phyloP scores from a whole-genome alignment of 2,888 invertebrate genomes.

The Philereme transversata region DNA sequence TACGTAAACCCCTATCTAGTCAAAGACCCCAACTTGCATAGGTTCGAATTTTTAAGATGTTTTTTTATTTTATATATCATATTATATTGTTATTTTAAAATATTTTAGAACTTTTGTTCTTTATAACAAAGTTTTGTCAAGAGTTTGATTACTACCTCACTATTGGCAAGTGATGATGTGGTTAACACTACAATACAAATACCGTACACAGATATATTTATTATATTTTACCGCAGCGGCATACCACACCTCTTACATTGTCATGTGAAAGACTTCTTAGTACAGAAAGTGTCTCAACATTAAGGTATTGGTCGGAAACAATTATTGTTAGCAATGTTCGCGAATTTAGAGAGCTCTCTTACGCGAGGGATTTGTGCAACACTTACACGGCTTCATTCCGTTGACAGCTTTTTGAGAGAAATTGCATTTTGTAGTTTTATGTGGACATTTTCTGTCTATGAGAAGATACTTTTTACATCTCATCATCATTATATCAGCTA shows the following conservation, averaged over 20 bases:
- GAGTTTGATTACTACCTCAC: too few relatives aligned
- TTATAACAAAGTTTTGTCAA: too few relatives aligned
- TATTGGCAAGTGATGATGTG: too few relatives aligned
- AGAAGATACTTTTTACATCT: background rate
- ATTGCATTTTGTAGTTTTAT: background rate
- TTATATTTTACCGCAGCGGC: background rate
- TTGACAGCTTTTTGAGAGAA: background rate
- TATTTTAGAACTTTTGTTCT: too few relatives aligned
- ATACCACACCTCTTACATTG: background rate
- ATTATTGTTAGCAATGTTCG: slow-evolving; percentile 27
- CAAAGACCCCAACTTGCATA: too few relatives aligned
- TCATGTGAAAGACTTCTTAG: slow-evolving; percentile 10
- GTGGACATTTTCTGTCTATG: background rate
- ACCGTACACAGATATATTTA: background rate
- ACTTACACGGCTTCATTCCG: slow-evolving; percentile 1
- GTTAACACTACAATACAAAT: too few relatives aligned
- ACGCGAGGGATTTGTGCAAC: slow-evolving; percentile 6
- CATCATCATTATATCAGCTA: too few relatives aligned
- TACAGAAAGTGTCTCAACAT: slow-evolving; percentile 21
- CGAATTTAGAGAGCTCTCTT: slow-evolving; percentile 3
- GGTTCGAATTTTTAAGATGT: too few relatives aligned
- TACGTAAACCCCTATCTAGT: too few relatives aligned
- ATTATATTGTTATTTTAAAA: too few relatives aligned
- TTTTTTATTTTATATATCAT: too few relatives aligned
- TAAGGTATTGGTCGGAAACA: slow-evolving; percentile 29